These are phyloP conservation scores for Toxonevra muliebris DNA, from an alignment of 2,888 invertebrate species.

Conservation along the genomic window DNA sequence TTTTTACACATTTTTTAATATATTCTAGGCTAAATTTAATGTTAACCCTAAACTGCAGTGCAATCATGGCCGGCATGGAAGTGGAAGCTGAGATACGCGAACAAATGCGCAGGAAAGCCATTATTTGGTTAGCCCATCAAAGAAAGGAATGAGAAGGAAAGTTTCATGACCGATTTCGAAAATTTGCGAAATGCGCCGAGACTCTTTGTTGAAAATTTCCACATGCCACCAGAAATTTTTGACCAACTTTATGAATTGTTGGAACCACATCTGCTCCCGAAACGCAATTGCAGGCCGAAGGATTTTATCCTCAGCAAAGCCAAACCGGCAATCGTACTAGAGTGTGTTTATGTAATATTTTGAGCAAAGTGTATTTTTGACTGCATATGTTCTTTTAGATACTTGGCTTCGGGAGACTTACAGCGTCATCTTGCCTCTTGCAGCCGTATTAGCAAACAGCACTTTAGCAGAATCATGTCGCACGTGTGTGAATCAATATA, in stretches of 20 bases:
- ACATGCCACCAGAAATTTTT: background rate
- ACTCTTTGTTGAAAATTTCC: conserved; percentile 12
- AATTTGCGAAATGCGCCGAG: conserved; percentile 1
- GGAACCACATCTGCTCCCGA: conserved; percentile 13
- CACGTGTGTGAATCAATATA: conserved; percentile 24
- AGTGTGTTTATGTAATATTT: conserved; percentile 1
- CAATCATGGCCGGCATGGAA: no score
- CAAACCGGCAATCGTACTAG: conserved; percentile 5
- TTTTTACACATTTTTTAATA: no score
- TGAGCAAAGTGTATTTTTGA: background rate
- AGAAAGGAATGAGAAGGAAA: no score
- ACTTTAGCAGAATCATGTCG: conserved; percentile 23
- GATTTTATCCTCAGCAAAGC: conserved; percentile 7
- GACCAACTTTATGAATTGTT: background rate
- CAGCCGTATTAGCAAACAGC: conserved; percentile 25
- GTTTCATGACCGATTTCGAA: no score
- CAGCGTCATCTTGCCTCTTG: conserved; percentile 21
- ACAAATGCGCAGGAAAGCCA: no score
- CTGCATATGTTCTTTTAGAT: conserved; percentile 12
- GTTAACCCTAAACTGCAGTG: no score
- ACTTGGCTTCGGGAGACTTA: conserved; percentile 23
- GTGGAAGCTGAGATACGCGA: no score
- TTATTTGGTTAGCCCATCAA: no score
- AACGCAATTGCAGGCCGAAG: background rate
- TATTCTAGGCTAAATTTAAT: no score